Percentiles rank a stretch among this genome's conserved stretches.
phyloP scores from a whole-genome alignment of 2,888 invertebrate genomes.

The Agrochola macilenta region DNA sequence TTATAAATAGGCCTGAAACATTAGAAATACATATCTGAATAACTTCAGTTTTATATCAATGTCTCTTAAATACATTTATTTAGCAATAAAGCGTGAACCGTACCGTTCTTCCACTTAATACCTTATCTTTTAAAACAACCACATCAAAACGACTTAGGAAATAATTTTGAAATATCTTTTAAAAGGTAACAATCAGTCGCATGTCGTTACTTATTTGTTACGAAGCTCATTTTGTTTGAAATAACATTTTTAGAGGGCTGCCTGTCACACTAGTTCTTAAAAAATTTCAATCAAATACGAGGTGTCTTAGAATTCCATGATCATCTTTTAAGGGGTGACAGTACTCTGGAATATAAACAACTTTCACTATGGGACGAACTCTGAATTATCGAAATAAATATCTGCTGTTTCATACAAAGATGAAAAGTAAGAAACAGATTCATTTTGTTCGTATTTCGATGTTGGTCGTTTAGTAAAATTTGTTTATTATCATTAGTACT shows the following conservation, averaged over 20 bases:
- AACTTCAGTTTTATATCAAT: constrained; percentile 45
- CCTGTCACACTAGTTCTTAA: constrained; percentile 45
- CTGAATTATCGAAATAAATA: not conserved
- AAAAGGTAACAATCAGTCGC: constrained; percentile 78
- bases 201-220: constrained; percentile 72
- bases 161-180: constrained; percentile 67
- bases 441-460: not conserved
- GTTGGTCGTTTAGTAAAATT: no score
- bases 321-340: not conserved
- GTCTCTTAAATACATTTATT: constrained; percentile 52
- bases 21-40: constrained; percentile 49
- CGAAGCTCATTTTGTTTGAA: constrained; percentile 74
- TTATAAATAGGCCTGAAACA: constrained; percentile 56
- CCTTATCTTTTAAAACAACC: constrained; percentile 65
- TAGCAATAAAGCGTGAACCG: constrained; percentile 68
- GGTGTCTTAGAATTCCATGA: not conserved
- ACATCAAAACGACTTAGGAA: constrained; percentile 68
- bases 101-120: constrained; percentile 59
- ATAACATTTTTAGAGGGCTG: constrained; percentile 40
- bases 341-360: not conserved
- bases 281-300: not conserved
- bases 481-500: no score
- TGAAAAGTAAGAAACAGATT: not conserved
- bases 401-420: not conserved
- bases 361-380: not conserved